Conservation (phyloP, 2,888 invertebrate genomes). For the Synergus japonicus region DNA sequence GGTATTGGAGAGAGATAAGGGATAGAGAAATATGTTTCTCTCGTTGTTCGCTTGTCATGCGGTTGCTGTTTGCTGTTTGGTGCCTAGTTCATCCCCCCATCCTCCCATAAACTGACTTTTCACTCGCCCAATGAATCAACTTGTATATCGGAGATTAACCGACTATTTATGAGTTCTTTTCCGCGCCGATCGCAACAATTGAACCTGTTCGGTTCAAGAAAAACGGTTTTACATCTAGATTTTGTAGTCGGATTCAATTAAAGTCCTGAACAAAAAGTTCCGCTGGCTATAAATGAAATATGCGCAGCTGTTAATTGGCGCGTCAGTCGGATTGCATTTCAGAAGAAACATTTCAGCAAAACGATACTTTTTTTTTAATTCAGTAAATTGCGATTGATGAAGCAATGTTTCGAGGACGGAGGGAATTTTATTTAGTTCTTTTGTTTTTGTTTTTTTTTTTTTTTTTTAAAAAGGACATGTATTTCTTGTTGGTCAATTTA, state of each 20-base stretch:
- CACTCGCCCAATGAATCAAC: conserved; percentile 61
- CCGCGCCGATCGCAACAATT: conserved; percentile 59
- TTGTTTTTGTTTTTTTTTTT: too few species aligned
- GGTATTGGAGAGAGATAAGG: background rate
- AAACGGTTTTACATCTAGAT: conserved; percentile 37
- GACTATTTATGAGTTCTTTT: conserved; percentile 63
- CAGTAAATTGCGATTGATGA: background rate
- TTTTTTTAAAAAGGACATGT: too few species aligned
- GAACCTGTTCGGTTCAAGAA: conserved; percentile 34
- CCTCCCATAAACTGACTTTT: conserved; percentile 40
- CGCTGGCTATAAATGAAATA: conserved; percentile 5
- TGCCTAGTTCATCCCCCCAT: conserved; percentile 24
- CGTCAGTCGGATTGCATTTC: background rate
- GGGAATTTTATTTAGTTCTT: too few species aligned
- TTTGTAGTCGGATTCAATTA: conserved; percentile 41
- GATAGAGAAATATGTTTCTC: conserved; percentile 41
- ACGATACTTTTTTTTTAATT: background rate
- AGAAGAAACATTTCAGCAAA: background rate
- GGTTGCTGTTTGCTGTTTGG: conserved; percentile 42
- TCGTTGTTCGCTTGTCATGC: conserved; percentile 49
- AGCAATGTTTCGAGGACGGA: background rate
- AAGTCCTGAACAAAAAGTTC: background rate
- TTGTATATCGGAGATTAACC: conserved; percentile 61
- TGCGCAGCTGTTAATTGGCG: background rate
- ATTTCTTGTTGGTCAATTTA: too few species aligned